phyloP scores from a whole-genome alignment of 2,797 vertebrate genomes.

The Pteronotus mesoamericanus region DNA sequence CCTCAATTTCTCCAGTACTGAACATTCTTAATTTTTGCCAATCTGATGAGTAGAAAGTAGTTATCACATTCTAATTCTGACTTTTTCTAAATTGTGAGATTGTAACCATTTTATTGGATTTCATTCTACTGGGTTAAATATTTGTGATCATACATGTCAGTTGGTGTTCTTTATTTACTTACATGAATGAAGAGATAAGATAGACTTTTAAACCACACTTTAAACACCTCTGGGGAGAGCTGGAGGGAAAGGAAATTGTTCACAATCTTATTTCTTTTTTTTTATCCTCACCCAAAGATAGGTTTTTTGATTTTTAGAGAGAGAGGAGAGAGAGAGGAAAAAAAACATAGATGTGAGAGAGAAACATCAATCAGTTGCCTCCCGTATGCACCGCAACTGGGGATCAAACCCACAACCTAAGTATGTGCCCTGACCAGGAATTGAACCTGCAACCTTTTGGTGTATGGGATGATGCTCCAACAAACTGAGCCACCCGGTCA shows the following conservation, averaged over 20 bases:
- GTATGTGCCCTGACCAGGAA: not conserved
- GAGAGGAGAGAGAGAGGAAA: too few relatives aligned
- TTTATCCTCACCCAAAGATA: not conserved
- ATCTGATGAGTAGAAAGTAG: not conserved
- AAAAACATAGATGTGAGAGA: too few relatives aligned
- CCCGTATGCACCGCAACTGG: not conserved
- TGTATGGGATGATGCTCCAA: not conserved
- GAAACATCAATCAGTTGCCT: too few relatives aligned
- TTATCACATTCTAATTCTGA: not conserved
- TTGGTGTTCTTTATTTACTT: not conserved
- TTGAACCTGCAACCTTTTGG: not conserved
- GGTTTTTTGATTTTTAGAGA: too few relatives aligned
- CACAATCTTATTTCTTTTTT: not conserved
- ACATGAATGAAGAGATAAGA: not conserved
- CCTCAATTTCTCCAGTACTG: not conserved
- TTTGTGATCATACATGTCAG: conserved; percentile 10
- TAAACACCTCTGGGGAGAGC: not conserved
- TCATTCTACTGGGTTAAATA: conserved; percentile 27
- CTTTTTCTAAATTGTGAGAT: conserved; percentile 12
- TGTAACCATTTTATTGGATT: not conserved
- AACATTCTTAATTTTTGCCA: not conserved
- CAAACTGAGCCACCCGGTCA: not conserved
- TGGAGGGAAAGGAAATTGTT: not conserved
- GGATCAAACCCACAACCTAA: not conserved
- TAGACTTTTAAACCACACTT: not conserved